phyloP scores from a whole-genome alignment of 2,888 invertebrate genomes.

The Plagiodera versicolora region DNA sequence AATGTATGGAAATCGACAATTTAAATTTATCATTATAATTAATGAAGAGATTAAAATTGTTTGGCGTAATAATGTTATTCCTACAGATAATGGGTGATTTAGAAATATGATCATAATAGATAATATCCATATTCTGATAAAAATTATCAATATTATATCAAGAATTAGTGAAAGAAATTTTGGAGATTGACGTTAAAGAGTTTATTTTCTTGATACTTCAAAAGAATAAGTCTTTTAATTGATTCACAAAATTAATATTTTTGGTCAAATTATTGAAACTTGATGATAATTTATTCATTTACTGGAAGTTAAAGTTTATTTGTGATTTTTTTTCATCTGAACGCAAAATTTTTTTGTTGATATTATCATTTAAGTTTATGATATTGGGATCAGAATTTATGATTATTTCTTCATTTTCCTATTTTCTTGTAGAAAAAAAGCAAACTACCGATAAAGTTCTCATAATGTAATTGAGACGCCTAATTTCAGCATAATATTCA shows the following conservation, averaged over 20 bases:
- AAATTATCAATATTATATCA: conserved; percentile 51
- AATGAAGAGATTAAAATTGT: conserved; percentile 57
- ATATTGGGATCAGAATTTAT: conserved; percentile 66
- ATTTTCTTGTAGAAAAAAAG: too few species aligned
- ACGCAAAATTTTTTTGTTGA: conserved; percentile 63
- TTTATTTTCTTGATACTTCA: conserved; percentile 63
- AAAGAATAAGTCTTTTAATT: conserved; percentile 61
- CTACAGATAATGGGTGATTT: conserved; percentile 60
- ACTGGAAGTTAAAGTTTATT: conserved; percentile 57
- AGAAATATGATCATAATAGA: conserved; percentile 53
- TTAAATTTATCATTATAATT: conserved; percentile 56
- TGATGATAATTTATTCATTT: conserved; percentile 11
- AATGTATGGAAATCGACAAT: conserved; percentile 65
- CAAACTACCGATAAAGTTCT: too few species aligned
- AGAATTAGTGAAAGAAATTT: conserved; percentile 72
- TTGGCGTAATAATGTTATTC: conserved; percentile 59
- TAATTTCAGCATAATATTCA: background rate
- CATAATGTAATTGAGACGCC: too few species aligned
- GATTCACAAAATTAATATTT: conserved; percentile 63
- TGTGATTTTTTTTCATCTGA: conserved; percentile 59
- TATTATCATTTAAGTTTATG: too few species aligned
- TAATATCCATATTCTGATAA: conserved; percentile 49
- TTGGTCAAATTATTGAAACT: conserved; percentile 7
- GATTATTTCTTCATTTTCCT: conserved; percentile 51
- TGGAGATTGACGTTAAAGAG: conserved; percentile 66